Evolutionary conservation across 2,888 invertebrate genomes (phyloP).

Genomic region (Parnassius smintheus): DNA sequence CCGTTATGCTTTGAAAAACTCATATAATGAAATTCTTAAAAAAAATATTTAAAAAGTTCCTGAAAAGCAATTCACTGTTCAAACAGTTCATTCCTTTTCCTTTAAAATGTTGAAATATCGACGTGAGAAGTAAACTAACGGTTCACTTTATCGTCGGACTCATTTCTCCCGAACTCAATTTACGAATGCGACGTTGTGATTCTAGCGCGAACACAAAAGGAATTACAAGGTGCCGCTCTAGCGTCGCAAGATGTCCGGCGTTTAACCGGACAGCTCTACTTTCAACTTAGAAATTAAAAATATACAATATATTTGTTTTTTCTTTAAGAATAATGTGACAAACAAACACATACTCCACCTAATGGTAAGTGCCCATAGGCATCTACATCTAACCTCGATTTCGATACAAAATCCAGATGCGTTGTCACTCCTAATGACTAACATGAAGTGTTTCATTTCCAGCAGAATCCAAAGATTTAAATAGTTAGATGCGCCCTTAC

Average conservation of each 20-base stretch:
- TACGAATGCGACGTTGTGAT: constrained; percentile 23
- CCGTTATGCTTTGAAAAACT: too few species aligned
- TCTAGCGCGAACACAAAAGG: constrained; percentile 20
- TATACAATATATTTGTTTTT: not conserved
- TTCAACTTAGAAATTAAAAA: not conserved
- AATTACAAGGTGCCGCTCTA: constrained; percentile 14
- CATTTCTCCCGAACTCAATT: constrained; percentile 24
- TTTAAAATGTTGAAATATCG: constrained; percentile 21
- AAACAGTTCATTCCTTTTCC: constrained; percentile 9
- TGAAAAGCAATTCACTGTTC: constrained; percentile 5
- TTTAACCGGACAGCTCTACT: constrained; percentile 13
- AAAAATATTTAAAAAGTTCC: not conserved
- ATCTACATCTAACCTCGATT: too few species aligned
- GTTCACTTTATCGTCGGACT: constrained; percentile 17
- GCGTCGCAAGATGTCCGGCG: constrained; percentile 11
- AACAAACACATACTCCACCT: too few species aligned
- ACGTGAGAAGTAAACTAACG: constrained; percentile 22
- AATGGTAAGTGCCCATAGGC: too few species aligned
- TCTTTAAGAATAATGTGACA: too few species aligned
- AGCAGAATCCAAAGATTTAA: too few species aligned
- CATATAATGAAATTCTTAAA: not conserved
- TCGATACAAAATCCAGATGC: too few species aligned
- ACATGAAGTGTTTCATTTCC: too few species aligned
- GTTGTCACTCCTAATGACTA: too few species aligned
- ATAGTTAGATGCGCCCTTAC: too few species aligned